A percentile compares a stretch with the other conserved stretches of the same genome.
These are phyloP conservation scores for Tetramorium alpestre DNA, from an alignment of 1,140 invertebrate species.

Conservation along the genomic window DNA sequence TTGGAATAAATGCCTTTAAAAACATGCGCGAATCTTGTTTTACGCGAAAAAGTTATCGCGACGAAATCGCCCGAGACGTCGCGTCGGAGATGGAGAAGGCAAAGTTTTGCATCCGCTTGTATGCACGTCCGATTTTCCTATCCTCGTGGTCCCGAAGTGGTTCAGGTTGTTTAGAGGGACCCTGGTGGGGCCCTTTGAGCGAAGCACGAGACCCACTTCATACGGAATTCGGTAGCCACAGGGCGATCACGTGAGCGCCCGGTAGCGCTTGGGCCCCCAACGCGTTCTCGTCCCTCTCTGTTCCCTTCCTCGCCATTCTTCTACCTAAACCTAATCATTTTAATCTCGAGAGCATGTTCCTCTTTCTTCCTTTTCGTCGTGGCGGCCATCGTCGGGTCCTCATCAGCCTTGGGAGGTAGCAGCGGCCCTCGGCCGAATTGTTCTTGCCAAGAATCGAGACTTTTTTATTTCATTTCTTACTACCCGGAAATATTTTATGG, in stretches of 20 bases:
- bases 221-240: slow-evolving; percentile 82
- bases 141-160: slow-evolving; percentile 8
- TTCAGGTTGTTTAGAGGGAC: slow-evolving; percentile 38
- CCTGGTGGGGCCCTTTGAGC: slow-evolving; percentile 6
- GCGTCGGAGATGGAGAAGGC: background rate
- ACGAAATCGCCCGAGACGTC: background rate
- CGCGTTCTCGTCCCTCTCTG: background rate
- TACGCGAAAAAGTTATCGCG: background rate
- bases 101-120: slow-evolving; percentile 1
- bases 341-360: slow-evolving; percentile 73
- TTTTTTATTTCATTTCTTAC: slow-evolving; percentile 19
- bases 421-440: slow-evolving; percentile 52
- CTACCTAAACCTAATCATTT: slow-evolving; percentile 81
- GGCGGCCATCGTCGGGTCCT: slow-evolving; percentile 37
- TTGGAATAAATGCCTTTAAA: background rate
- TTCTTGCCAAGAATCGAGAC: background rate
- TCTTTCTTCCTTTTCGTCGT: slow-evolving; percentile 56
- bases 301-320: slow-evolving; percentile 43
- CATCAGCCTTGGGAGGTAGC: slow-evolving; percentile 58
- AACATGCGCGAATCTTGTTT: background rate
- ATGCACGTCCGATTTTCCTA: slow-evolving; percentile 41
- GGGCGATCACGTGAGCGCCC: slow-evolving; percentile 79
- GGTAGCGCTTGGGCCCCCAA: slow-evolving; percentile 71
- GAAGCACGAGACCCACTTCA: slow-evolving; percentile 64
- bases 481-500: background rate